phyloP scores from a whole-genome alignment of 2,888 invertebrate species.

The Bedellia somnulentella region DNA sequence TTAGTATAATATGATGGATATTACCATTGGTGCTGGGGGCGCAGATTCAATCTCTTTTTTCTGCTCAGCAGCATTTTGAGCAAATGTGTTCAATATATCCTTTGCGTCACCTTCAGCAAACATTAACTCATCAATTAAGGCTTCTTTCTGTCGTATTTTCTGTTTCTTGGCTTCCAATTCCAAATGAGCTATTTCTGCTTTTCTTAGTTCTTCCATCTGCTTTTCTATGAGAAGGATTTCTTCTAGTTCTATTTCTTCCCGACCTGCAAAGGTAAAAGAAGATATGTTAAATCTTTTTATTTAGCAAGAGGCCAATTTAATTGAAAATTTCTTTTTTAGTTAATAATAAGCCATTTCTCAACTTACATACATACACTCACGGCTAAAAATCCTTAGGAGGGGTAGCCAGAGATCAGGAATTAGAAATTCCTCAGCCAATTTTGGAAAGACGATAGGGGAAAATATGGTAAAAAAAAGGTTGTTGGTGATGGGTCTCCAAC shows the following conservation, averaged over 20 bases:
- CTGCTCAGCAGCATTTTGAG: slow-evolving; percentile 67
- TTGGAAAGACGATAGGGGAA: no score
- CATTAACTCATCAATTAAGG: slow-evolving; percentile 93
- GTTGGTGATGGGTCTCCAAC: no score
- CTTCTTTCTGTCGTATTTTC: slow-evolving; percentile 85
- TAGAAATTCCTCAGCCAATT: no score
- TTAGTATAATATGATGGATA: no score
- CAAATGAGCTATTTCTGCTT: slow-evolving; percentile 67
- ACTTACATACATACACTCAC: no score
- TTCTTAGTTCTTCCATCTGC: slow-evolving; percentile 72
- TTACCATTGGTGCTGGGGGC: slow-evolving; percentile 42
- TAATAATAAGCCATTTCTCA: no score
- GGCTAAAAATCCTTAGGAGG: no score
- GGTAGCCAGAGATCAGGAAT: no score
- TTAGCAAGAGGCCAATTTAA: no score
- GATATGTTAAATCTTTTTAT: no score
- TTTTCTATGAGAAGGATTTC: slow-evolving; percentile 82
- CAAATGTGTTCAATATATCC: slow-evolving; percentile 82
- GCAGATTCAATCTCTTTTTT: slow-evolving; percentile 62
- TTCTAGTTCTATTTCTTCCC: slow-evolving; percentile 86
- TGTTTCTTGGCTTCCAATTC: slow-evolving; percentile 76
- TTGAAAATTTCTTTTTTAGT: no score
- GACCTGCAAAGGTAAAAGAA: slow-evolving; percentile 44
- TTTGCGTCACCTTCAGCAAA: slow-evolving; percentile 89
- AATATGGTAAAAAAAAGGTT: no score